A percentile compares a stretch with the other conserved stretches of the same genome.
Evolutionary conservation across 2,888 invertebrate genomes (phyloP).

Genomic region (Phragmatobia fuliginosa): DNA sequence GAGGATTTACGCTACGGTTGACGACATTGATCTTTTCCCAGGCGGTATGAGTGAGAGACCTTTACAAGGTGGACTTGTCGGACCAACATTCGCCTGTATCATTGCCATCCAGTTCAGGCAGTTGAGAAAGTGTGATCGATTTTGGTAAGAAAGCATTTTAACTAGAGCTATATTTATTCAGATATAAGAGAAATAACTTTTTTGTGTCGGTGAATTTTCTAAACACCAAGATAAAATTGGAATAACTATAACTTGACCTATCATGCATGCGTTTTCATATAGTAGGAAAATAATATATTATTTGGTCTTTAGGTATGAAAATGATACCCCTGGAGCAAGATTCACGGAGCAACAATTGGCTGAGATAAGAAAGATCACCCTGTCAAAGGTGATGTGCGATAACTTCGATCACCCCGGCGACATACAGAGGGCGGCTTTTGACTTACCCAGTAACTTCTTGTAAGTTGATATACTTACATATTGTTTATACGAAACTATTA

Average conservation of each 20-base stretch:
- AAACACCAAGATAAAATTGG: background rate
- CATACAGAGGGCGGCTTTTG: constrained; percentile 96
- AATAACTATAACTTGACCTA: background rate
- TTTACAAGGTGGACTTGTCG: constrained; percentile 95
- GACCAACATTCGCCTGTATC: constrained; percentile 97
- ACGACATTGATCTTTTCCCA: constrained; percentile 98
- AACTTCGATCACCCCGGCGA: constrained; percentile 94
- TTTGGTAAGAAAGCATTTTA: constrained; percentile 88
- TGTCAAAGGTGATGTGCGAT: constrained; percentile 95
- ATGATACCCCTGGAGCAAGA: constrained; percentile 91
- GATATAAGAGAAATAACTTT: background rate
- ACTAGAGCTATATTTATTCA: background rate
- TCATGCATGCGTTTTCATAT: background rate
- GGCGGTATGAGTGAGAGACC: constrained; percentile 97
- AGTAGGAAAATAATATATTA: background rate
- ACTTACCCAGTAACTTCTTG: constrained; percentile 96
- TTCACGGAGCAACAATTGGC: constrained; percentile 95
- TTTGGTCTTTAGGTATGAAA: constrained; percentile 90
- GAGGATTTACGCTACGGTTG: constrained; percentile 94
- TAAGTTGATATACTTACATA: constrained; percentile 72
- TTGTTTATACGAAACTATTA: background rate
- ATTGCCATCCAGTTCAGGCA: constrained; percentile 97
- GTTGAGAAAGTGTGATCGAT: constrained; percentile 96
- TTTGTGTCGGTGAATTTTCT: background rate
- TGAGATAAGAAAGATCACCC: constrained; percentile 94